Conservation (phyloP, 2,113 vertebrate species). For the Pteronura brasiliensis region DNA sequence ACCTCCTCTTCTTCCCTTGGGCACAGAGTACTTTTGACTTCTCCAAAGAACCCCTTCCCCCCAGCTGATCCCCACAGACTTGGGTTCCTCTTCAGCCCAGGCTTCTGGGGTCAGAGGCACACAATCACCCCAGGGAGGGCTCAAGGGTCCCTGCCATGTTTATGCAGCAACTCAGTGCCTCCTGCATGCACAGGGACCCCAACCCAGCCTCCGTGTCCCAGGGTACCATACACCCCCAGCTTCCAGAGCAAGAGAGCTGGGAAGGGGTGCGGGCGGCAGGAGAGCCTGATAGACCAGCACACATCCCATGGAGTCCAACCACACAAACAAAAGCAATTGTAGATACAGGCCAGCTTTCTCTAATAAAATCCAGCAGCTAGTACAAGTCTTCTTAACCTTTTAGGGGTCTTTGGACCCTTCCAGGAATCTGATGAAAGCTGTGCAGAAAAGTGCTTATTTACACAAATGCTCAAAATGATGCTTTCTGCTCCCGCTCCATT, state of each 20-base stretch:
- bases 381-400: neutral
- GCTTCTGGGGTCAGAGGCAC: neutral
- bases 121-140: neutral
- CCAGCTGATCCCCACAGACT: neutral
- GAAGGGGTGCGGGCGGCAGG: neutral
- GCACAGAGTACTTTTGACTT: neutral
- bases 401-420: neutral
- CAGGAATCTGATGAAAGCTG: neutral
- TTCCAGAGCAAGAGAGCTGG: neutral
- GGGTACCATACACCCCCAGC: neutral
- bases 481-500: neutral
- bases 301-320: neutral
- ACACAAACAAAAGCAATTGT: neutral
- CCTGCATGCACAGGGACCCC: neutral
- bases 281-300: neutral
- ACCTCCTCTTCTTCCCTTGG: neutral
- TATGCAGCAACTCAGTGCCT: neutral
- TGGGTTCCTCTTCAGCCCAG: neutral
- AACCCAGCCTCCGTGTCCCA: rapidly evolving
- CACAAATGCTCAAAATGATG: neutral
- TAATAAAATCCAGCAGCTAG: neutral
- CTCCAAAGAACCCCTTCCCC: neutral
- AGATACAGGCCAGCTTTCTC: neutral
- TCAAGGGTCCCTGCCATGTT: neutral
- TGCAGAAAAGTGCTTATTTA: neutral